Base-by-base conservation (phyloP, 1,140 invertebrate genomes). In the Neotoxoptera formosana region DNA sequence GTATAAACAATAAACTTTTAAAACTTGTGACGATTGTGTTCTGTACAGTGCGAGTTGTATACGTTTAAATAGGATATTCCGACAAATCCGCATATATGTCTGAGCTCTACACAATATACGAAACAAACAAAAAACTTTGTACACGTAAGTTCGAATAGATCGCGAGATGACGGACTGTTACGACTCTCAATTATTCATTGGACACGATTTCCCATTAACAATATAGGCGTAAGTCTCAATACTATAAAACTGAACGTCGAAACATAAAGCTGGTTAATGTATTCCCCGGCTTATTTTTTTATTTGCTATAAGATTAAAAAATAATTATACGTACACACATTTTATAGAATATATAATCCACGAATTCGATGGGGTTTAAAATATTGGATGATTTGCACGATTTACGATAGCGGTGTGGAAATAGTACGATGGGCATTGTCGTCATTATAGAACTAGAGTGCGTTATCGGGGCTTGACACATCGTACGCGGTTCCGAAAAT, bases 1-100 rank as follows among this genome's bases (percentile, higher is more conserved):
- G 20, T n/a, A 48, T 47, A n/a, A 76, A 76, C 60, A 76, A 76
- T 76, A 76, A 76, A 87, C 86, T 87, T n/a, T 30, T 87, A 48
- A 48, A 17, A 87, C 86, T 87, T 48, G 47, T 14, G 41, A 36
- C 34, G 2, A 83, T 83, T 36, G 25, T 87, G 25, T 87, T 87
- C 11, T 48, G 47, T 87, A 87, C 45, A 20, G 86, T 87, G n/a
- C 14, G 9, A 47, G 45, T 51, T 25, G 21, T 48, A n/a, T 30
- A n/a, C n/a, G n/a, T 48, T 86, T 87, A 47, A 47, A n/a, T n/a
- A 48, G 86, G 17, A 87, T 34, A 87, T 87, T 51, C n/a, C 17
- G 34, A n/a, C 45, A 48, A 87, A 87, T 87, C 45, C n/a, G n/a
- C n/a, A n/a, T 36, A 21, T 48, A 48, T n/a, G 86, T 51, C 86